Evolutionary conservation across 2,888 invertebrate species (phyloP), one percentile per base, ranked within the genome.

Genomic region (Fragum whitleyi): DNA sequence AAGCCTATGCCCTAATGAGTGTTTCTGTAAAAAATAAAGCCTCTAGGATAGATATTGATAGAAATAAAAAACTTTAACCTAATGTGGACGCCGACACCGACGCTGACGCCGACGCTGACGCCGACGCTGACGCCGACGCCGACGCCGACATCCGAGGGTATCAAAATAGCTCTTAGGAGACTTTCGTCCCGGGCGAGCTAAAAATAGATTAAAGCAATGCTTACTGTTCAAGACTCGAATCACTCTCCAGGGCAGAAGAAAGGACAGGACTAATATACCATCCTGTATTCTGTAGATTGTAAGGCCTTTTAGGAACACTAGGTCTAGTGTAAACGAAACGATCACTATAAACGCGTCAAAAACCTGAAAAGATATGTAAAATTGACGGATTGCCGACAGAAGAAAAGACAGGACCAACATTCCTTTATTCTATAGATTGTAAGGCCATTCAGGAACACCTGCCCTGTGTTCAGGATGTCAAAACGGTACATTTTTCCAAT

Each of bases 221-320:
- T 36, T 85, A 91, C 91, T 91, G 83, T 91, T 91, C 9, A 91
- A 82, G 61, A 91, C 88, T 65, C 91, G 78, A 29, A 91, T 83
- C 16, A 91, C 87, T 55, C 91, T 83, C 91, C 91, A 91, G 0
- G 91, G 91, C n/a, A 91, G 32, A 21, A 86, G 53, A 55, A 86
- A 86, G 7, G 86, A 83, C 29, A 86, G 72, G 3, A 86, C 77
- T 7, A 85, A 53, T 6, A 86, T 83, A 9, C 32, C 32, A 9
- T 36, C 75, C 55, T 85, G 86, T 57, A 86, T 85, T 23, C 79
- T 51, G 32, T 85, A 86, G 11, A 77, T 69, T 9, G 84, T 86
- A 16, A 87, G 74, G 16, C 87, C 87, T 53, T 87, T 83, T 39
- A 88, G 73, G 72, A 88, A 86, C 3, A 87, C 85, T n/a, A 87